Evolutionary conservation across 1,140 invertebrate species (phyloP), one percentile per base, ranked within the genome.

Genomic region (Cotesia typhae): DNA sequence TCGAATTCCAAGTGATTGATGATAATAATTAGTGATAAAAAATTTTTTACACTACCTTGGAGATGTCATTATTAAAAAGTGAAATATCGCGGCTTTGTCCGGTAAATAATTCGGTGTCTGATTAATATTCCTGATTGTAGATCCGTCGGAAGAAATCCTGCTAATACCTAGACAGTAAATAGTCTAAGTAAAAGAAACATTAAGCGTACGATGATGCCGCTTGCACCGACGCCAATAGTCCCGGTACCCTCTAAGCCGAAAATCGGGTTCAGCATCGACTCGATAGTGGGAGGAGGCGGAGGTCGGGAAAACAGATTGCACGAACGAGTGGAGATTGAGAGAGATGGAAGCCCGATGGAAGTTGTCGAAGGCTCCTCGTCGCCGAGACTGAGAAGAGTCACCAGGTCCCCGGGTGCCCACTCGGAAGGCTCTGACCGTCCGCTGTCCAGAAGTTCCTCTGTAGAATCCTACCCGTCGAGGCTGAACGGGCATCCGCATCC

Each of bases 261-360:
- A 88, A 94, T 97, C 82, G 95, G 95, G 80, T 97, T 97, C 83
- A 96, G 94, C 80, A 97, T 98, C 83, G 96, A 97, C 86, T 96
- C 95, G 77, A 96, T 97, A 76, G 96, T 98, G 63, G 95, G 96
- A 70, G 90, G 90, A 17, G 89, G 90, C 17, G 89, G 89, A 71
- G 85, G 82, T 7, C 75, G 79, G 70, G 75, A 78, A 69, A 73
- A 77, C 72, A 68, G 80, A 85, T 66, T 87, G 82, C 72, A 76
- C 53, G 70, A 83, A 36, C 73, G 84, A 0, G 78, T 85, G 0
- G 81, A 82, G 4, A 81, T 85, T 64, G 81, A 85, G 52, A 71
- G 84, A 3, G 83, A 83, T 76, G 80, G 72, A 7, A 82, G 84
- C 28, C 81, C 82, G 4, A 80, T 79, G 83, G 82, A 84, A 28